phyloP scores from a whole-genome alignment of 92 coral and sea anemone species.

The Zoanthus sociatus region DNA sequence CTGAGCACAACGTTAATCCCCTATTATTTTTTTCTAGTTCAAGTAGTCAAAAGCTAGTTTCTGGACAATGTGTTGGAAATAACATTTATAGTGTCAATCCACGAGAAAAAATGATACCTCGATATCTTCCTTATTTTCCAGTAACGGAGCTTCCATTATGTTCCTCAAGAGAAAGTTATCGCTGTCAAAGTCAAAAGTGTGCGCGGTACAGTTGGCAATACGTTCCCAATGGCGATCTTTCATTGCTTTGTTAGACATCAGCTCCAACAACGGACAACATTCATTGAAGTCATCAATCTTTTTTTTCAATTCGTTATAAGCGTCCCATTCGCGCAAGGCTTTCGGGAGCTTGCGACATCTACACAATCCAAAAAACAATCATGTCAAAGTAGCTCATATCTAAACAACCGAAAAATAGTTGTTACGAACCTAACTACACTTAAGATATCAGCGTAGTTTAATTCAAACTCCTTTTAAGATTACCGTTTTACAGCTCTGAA shows the following conservation, averaged over 20 bases:
- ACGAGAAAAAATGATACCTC: constrained; percentile 58
- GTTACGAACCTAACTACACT: no score
- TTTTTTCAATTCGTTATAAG: constrained; percentile 84
- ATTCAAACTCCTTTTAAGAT: no score
- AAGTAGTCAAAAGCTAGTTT: no score
- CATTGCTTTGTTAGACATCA: constrained; percentile 94
- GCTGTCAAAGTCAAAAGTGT: constrained; percentile 85
- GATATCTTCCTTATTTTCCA: constrained; percentile 87
- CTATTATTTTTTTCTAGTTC: no score
- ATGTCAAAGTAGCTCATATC: background rate
- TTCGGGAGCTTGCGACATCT: constrained; percentile 95
- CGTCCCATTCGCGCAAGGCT: constrained; percentile 91
- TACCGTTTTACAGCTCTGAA: no score
- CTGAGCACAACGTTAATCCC: no score
- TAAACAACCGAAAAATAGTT: background rate
- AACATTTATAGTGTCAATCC: no score
- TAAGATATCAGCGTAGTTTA: no score
- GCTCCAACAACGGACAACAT: constrained; percentile 84
- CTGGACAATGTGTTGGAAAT: no score
- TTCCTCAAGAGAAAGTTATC: constrained; percentile 87
- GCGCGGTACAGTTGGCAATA: constrained; percentile 79
- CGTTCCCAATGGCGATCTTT: constrained; percentile 94
- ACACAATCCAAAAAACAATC: background rate
- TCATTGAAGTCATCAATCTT: constrained; percentile 91
- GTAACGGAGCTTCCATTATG: constrained; percentile 92